A percentile compares a stretch with the other conserved stretches of the same genome.
These are phyloP conservation scores for Xyrauchen texanus DNA, from an alignment of 2,113 vertebrate genomes.

Conservation along the genomic window DNA sequence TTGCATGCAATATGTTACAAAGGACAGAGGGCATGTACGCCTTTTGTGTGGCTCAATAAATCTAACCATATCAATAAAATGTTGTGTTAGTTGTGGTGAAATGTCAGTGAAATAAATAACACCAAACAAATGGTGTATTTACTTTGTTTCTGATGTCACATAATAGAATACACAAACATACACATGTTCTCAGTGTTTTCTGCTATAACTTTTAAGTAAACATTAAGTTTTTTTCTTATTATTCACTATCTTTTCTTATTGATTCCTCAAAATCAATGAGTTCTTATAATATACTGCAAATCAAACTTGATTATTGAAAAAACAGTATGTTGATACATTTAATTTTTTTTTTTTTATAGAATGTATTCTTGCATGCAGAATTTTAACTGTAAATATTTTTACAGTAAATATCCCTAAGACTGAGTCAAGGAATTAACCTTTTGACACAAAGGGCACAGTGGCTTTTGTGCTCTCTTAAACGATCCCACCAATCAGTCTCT, in stretches of 20 bases:
- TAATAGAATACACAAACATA: too few species aligned
- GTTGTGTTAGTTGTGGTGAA: too few species aligned
- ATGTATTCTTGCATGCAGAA: not conserved
- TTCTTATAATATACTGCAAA: too few species aligned
- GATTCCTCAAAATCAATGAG: too few species aligned
- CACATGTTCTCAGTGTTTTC: too few species aligned
- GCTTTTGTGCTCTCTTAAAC: too few species aligned
- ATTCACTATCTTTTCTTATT: too few species aligned
- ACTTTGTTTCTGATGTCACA: not conserved
- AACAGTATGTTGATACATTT: too few species aligned
- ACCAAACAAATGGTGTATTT: not conserved
- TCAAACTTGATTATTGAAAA: too few species aligned
- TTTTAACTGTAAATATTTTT: not conserved
- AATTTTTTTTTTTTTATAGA: not conserved
- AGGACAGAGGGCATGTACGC: constrained; percentile 8
- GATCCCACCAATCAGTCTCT: not conserved
- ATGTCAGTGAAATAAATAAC: not conserved
- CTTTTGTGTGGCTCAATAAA: constrained; percentile 43
- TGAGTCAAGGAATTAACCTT: constrained; percentile 5
- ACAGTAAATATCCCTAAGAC: not conserved
- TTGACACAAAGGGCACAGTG: not conserved
- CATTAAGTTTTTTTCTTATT: not conserved
- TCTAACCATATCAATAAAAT: not conserved
- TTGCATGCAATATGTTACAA: constrained; percentile 41
- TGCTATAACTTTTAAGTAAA: not conserved